A percentile compares a stretch with the other conserved stretches of the same genome.
Conservation (phyloP, 2,888 invertebrate genomes). For the Euproctis similis region DNA sequence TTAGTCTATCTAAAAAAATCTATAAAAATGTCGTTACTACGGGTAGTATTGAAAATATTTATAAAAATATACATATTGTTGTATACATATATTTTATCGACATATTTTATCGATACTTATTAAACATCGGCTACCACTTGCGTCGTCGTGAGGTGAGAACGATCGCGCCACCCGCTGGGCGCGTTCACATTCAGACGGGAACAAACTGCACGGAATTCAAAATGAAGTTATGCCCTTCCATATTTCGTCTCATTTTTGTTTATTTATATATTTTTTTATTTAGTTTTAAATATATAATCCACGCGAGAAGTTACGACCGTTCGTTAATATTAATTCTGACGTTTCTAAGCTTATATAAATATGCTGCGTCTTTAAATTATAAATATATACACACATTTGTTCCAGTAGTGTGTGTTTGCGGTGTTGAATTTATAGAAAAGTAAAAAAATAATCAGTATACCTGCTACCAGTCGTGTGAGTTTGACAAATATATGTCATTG, state of each 20-base stretch:
- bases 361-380: constrained; percentile 22
- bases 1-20: constrained; percentile 16
- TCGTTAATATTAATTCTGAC: no score
- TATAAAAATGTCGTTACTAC: constrained; percentile 22
- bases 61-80: no score
- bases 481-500: constrained; percentile 66
- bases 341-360: constrained; percentile 28
- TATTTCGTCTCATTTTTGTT: constrained; percentile 55
- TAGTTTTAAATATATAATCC: constrained; percentile 56
- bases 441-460: constrained; percentile 45
- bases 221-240: constrained; percentile 70
- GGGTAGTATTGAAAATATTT: constrained; percentile 65
- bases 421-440: constrained; percentile 58
- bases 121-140: constrained; percentile 74
- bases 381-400: constrained; percentile 34
- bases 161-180: constrained; percentile 71
- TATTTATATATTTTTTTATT: constrained; percentile 52
- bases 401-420: constrained; percentile 54
- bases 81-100: constrained; percentile 72
- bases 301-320: constrained; percentile 40
- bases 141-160: constrained; percentile 75
- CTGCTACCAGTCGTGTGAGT: constrained; percentile 57
- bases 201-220: constrained; percentile 69
- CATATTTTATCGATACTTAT: constrained; percentile 75
- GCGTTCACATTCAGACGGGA: constrained; percentile 63